Evolutionary conservation across 2,888 invertebrate species (phyloP), one percentile per base, ranked within the genome.

Genomic region (Noctua janthe): DNA sequence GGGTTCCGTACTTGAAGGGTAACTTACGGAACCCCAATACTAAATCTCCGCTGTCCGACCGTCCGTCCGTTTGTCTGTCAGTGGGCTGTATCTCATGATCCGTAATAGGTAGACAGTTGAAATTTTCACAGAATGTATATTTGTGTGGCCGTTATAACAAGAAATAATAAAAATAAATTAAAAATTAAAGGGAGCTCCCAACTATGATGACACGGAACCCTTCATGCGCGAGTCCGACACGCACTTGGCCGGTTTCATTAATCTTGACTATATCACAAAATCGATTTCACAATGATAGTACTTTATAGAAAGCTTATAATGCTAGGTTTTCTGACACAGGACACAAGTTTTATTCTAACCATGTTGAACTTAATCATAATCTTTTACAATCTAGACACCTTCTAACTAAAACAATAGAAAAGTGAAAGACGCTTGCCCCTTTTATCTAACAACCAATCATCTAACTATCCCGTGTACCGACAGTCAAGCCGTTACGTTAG

Each of bases 361-460:
- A 29, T 15, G 13, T 29, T 11, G 8, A 10, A 62, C 7, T 15
- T 62, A 29, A 80, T 49, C 10, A 35, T 35, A n/a, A 66, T 76
- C 43, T 35, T 73, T 66, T 29, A 80, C 15, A 80, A 64, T 17
- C 51, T 47, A 66, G 1, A 4, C 35, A 15, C 29, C 8, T 47
- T 47, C 47, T 47, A 69, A 17, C 54, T 73, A 10, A n/a, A 66
- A 71, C 56, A 76, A 76, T 67, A 56, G 62, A 59, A 71, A 76
- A 64, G 43, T 77, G 51, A 71, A 82, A 77, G 51, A 77, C 20
- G 35, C 35, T 67, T 39, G 8, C 15, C 39, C 39, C 7, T 78
- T 71, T 54, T 78, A 69, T 70, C 47, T 29, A 54, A 54, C 47
- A 67, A 69, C 39, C 20, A 70, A 71, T 62, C 20, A 49, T 64